Conservation (phyloP, 2,797 vertebrate genomes). For the Cryptoprocta ferox region DNA sequence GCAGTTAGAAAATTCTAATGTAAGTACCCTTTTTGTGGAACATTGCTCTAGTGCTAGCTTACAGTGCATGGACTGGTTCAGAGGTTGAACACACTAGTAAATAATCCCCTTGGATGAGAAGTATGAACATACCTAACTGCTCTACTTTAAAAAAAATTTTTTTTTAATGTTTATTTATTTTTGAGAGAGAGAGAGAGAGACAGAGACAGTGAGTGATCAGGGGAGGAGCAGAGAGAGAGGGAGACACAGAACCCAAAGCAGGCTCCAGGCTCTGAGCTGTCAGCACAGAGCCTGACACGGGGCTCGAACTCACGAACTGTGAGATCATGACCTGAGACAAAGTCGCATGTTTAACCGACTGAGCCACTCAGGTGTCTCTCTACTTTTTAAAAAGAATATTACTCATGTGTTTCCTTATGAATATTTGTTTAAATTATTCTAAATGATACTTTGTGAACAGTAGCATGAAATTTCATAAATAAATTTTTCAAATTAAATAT, state of each 20-base stretch:
- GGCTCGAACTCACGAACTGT: no score
- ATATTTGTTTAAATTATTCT: constrained; percentile 39
- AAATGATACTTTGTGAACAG: not conserved
- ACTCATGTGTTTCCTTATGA: not conserved
- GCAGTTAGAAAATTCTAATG: not conserved
- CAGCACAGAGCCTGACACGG: no score
- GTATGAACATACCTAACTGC: not conserved
- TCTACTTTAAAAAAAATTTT: not conserved
- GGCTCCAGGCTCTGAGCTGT: no score
- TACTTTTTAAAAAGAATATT: not conserved
- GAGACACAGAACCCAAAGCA: no score
- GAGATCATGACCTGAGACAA: no score
- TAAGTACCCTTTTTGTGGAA: not conserved
- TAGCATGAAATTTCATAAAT: constrained; percentile 11
- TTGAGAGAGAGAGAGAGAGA: no score
- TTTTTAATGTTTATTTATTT: no score
- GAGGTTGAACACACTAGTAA: not conserved
- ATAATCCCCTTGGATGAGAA: not conserved
- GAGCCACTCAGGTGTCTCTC: not conserved
- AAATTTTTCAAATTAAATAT: not conserved
- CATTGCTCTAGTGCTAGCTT: not conserved
- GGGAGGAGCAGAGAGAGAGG: no score
- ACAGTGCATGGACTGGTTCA: not conserved
- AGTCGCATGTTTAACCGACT: no score
- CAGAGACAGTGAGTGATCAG: no score